These are phyloP conservation scores for Dynastes maya DNA, from an alignment of 2,888 invertebrate species.

Conservation along the genomic window DNA sequence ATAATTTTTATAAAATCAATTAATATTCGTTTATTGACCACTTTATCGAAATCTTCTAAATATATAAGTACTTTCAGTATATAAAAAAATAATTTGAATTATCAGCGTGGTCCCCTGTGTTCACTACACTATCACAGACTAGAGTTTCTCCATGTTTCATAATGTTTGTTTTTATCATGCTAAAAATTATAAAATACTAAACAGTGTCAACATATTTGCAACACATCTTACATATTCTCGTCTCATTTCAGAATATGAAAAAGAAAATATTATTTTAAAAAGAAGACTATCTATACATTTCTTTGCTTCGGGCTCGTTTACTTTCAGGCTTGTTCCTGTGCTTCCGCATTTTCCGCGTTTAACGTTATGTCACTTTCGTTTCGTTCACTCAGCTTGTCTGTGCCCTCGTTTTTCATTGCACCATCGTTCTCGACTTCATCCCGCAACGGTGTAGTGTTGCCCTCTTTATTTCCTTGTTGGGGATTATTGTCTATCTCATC, in stretches of 20 bases:
- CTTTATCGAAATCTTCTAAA: constrained; percentile 37
- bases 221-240: constrained; percentile 53
- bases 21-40: constrained; percentile 55
- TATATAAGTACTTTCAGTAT: constrained; percentile 48
- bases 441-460: constrained; percentile 62
- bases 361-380: constrained; percentile 30
- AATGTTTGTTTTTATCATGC: constrained; percentile 45
- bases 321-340: constrained; percentile 20
- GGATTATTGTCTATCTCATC: constrained; percentile 50
- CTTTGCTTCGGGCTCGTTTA: constrained; percentile 8
- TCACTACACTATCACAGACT: constrained; percentile 69
- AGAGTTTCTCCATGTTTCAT: constrained; percentile 53
- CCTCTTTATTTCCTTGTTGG: constrained; percentile 53
- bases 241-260: constrained; percentile 16
- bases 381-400: constrained; percentile 30
- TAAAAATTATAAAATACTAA: constrained; percentile 43
- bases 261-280: constrained; percentile 14
- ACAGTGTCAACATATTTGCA: constrained; percentile 60
- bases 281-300: constrained; percentile 35
- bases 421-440: constrained; percentile 56
- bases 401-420: constrained; percentile 24
- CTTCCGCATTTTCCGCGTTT: constrained; percentile 27
- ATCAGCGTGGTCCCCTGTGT: constrained; percentile 66
- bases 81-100: constrained; percentile 50
- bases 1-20: constrained; percentile 53